Evolutionary conservation across 1,140 invertebrate genomes (phyloP).

Genomic region (Anthonomus grandis): DNA sequence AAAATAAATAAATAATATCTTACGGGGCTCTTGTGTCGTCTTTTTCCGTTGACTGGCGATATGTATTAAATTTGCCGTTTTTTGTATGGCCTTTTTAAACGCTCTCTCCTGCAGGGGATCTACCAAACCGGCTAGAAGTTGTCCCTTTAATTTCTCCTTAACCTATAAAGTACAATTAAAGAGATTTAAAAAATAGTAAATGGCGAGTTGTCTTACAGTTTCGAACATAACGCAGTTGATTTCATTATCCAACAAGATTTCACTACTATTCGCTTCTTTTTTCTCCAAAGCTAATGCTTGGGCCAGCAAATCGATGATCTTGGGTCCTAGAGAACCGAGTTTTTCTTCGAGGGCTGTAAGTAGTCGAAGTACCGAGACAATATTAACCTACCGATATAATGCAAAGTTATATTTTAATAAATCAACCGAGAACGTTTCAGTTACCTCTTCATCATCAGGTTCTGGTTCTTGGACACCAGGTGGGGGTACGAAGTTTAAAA

Average conservation of each 20-base stretch:
- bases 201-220: constrained; percentile 51
- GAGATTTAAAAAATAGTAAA: not conserved
- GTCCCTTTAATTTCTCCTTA: constrained; percentile 81
- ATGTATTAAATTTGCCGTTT: constrained; percentile 65
- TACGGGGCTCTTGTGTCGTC: constrained; percentile 24
- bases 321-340: constrained; percentile 74
- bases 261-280: constrained; percentile 67
- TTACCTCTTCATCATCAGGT: constrained; percentile 36
- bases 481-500: constrained; percentile 27
- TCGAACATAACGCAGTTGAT: constrained; percentile 72
- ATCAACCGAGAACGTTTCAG: not conserved
- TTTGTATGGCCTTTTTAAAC: constrained; percentile 60
- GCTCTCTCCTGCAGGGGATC: constrained; percentile 60
- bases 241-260: constrained; percentile 66
- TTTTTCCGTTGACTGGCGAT: constrained; percentile 56
- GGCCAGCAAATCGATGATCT: constrained; percentile 68
- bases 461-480: constrained; percentile 22
- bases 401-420: no score
- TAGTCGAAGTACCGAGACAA: constrained; percentile 68
- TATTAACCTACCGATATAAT: constrained; percentile 51
- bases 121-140: constrained; percentile 72
- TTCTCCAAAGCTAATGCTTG: constrained; percentile 75
- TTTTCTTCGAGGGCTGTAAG: constrained; percentile 76
- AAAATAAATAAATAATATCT: not conserved
- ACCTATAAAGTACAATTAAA: constrained; percentile 36